Evolutionary conservation across 2,113 vertebrate genomes (phyloP).

Genomic region (Crotophaga sulcirostris): DNA sequence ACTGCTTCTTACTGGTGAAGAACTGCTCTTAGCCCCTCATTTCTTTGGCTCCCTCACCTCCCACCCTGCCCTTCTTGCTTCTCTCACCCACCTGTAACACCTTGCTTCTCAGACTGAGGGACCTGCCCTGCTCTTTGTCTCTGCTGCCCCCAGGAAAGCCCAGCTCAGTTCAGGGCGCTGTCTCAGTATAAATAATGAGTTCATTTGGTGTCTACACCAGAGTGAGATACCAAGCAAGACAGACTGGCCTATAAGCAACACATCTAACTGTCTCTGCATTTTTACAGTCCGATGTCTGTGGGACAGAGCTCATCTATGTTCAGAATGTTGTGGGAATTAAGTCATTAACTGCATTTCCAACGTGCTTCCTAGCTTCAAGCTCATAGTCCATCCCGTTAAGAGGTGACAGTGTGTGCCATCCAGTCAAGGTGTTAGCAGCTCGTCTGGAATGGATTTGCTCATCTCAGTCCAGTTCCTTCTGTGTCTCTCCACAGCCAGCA

Average conservation of each 20-base stretch:
- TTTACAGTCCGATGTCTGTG: not conserved
- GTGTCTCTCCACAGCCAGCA: not conserved
- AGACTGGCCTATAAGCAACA: not conserved
- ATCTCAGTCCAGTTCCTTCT: not conserved
- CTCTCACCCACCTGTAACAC: not conserved
- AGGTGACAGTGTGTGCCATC: not conserved
- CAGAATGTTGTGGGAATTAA: not conserved
- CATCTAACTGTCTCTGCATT: not conserved
- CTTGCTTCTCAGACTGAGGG: not conserved
- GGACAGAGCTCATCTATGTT: not conserved
- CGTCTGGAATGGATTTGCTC: fast-evolving
- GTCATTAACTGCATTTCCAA: not conserved
- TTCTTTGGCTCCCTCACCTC: not conserved
- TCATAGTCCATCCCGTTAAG: not conserved
- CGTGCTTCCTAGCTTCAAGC: not conserved
- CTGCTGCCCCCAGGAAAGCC: not conserved
- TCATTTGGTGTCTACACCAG: fast-evolving
- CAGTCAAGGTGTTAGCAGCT: not conserved
- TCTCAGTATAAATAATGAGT: not conserved
- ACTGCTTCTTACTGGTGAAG: not conserved
- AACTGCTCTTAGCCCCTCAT: not conserved
- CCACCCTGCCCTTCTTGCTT: not conserved
- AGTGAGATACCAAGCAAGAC: not conserved
- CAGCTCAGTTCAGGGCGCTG: fast-evolving
- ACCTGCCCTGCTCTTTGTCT: not conserved